Conservation (phyloP, 2,797 vertebrate species). For the Borostomias antarcticus region DNA sequence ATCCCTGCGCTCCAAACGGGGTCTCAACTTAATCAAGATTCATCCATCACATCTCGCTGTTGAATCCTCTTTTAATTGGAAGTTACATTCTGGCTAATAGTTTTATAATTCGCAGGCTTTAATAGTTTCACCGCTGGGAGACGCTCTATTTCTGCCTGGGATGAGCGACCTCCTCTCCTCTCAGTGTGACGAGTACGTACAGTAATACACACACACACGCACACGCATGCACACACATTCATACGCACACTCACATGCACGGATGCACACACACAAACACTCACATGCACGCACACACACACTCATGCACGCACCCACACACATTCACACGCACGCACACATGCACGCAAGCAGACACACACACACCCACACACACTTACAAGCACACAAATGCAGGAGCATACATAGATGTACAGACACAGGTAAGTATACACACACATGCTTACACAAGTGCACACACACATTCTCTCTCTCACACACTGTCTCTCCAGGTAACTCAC, state of each 20-base stretch:
- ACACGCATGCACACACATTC: background rate
- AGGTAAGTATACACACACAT: no score
- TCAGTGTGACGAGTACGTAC: no score
- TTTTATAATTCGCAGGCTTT: slow-evolving; percentile 97
- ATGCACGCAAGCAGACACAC: no score
- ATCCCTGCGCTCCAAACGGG: slow-evolving; percentile 94
- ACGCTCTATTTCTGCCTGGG: slow-evolving; percentile 90
- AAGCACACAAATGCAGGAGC: no score
- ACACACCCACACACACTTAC: no score
- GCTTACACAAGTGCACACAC: background rate
- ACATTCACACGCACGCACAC: no score
- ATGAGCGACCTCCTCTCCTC: slow-evolving; percentile 50
- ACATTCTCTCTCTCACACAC: background rate
- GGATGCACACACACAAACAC: background rate
- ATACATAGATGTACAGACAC: no score
- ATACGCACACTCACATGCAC: slow-evolving; percentile 5
- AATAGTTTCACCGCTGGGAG: slow-evolving; percentile 97
- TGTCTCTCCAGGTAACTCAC: no score
- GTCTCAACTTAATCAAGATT: slow-evolving; percentile 99
- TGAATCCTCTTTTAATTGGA: slow-evolving; percentile 99
- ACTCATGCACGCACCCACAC: background rate
- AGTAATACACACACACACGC: slow-evolving; percentile 21
- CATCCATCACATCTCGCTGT: slow-evolving; percentile 99
- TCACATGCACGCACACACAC: background rate
- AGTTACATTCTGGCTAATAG: slow-evolving; percentile 99